These are phyloP conservation scores for Syngnathus acus DNA, from an alignment of 2,797 vertebrate genomes.

Conservation along the genomic window DNA sequence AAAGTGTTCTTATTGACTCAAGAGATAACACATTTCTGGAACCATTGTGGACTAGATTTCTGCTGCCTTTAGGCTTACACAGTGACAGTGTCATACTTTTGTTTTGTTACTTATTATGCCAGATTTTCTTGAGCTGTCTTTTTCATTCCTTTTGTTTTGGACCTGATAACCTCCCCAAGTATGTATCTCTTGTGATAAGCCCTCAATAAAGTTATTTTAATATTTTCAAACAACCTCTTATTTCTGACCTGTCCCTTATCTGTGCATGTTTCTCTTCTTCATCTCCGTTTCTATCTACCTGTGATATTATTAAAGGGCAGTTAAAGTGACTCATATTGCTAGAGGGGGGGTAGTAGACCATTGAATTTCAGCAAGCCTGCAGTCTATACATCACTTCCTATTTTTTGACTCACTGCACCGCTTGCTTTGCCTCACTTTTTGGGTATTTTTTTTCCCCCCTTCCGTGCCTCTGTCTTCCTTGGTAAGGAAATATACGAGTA, in stretches of 20 bases:
- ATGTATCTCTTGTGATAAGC: constrained; percentile 21
- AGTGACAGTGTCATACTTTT: constrained; percentile 2
- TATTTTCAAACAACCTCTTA: constrained; percentile 21
- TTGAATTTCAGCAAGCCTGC: constrained; percentile 43
- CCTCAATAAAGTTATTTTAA: constrained; percentile 19
- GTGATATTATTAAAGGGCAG: constrained; percentile 38
- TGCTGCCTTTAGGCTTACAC: constrained; percentile 8
- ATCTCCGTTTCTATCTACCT: constrained; percentile 30
- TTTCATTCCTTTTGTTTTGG: constrained; percentile 8
- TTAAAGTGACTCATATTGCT: constrained; percentile 32
- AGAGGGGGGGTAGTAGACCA: constrained; percentile 33
- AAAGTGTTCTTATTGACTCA: constrained; percentile 6
- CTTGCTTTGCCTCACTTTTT: constrained; percentile 11
- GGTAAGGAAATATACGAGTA: constrained; percentile 31
- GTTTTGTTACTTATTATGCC: constrained; percentile 7
- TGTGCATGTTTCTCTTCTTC: constrained; percentile 10
- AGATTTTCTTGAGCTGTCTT: constrained; percentile 14
- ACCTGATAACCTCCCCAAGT: constrained; percentile 13
- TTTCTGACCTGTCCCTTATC: constrained; percentile 28
- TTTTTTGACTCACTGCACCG: constrained; percentile 27
- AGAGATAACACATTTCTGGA: constrained; percentile 6
- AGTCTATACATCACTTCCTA: constrained; percentile 46
- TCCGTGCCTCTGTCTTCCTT: constrained; percentile 27
- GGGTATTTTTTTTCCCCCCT: neutral
- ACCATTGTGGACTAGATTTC: constrained; percentile 12